Evolutionary conservation across 2,888 invertebrate species (phyloP).

Genomic region (Agrilus cyanescens): DNA sequence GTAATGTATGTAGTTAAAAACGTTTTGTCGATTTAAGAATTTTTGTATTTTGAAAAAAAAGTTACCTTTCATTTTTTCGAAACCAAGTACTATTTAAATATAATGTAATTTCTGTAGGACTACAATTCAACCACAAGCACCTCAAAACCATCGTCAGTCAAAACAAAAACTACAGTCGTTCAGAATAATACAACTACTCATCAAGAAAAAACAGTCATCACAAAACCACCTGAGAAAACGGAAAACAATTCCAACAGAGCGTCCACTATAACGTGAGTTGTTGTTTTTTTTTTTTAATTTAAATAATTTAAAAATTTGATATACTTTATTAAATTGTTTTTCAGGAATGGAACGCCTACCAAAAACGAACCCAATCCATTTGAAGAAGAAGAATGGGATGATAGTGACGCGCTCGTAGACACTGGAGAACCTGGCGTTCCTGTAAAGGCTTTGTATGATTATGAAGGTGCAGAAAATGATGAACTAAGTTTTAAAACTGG

Average conservation of each 20-base stretch:
- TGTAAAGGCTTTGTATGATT: conserved; percentile 91
- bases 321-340: conserved; percentile 10
- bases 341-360: conserved; percentile 46
- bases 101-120: conserved; percentile 3
- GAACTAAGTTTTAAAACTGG: conserved; percentile 95
- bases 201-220: conserved; percentile 34
- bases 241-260: conserved; percentile 42
- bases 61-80: no score
- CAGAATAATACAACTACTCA: conserved; percentile 24
- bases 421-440: conserved; percentile 90
- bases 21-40: no score
- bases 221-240: conserved; percentile 26
- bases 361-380: conserved; percentile 70
- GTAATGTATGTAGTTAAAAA: no score
- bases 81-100: neutral
- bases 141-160: conserved; percentile 20
- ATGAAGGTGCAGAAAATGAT: conserved; percentile 93
- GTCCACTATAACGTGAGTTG: conserved; percentile 52
- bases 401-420: conserved; percentile 74
- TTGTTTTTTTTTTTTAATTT: conserved; percentile 1
- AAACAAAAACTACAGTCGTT: conserved; percentile 4
- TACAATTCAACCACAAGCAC: conserved; percentile 15
- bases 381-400: conserved; percentile 74
- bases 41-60: no score
- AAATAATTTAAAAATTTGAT: neutral